Conservation (phyloP, 2,888 invertebrate species). For the Cistogaster globosa region DNA sequence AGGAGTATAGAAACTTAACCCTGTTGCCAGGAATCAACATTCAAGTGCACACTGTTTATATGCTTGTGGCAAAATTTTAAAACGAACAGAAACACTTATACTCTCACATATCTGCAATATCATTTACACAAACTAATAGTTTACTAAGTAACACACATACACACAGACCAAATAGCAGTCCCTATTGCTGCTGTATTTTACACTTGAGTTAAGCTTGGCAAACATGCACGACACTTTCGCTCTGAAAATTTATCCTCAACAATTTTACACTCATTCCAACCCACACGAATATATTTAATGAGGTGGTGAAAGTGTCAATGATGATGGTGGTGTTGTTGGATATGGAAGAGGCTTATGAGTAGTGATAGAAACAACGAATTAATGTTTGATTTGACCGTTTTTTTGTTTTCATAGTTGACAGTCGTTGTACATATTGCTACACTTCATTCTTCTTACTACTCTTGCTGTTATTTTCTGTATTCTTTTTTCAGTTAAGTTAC, state of each 20-base stretch:
- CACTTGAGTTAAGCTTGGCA: conserved; percentile 81
- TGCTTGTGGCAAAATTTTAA: conserved; percentile 27
- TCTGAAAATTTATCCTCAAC: conserved; percentile 30
- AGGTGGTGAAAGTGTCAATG: neutral
- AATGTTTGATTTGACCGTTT: conserved; percentile 46
- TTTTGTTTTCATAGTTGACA: conserved; percentile 24
- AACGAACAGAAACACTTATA: conserved; percentile 10
- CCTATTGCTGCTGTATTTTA: conserved; percentile 70
- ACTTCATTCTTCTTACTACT: neutral
- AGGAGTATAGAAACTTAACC: neutral
- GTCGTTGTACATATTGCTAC: conserved; percentile 3
- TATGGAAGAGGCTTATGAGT: neutral
- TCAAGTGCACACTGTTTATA: conserved; percentile 8
- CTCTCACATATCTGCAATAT: neutral
- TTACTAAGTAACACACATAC: neutral
- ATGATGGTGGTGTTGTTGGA: neutral
- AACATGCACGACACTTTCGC: conserved; percentile 77
- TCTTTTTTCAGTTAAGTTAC: conserved; percentile 29
- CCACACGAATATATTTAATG: neutral
- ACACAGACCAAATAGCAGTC: conserved; percentile 8
- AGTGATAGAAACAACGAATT: conserved; percentile 5
- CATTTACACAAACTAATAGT: neutral
- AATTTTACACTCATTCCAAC: conserved; percentile 9
- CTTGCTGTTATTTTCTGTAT: neutral
- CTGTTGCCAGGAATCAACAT: conserved; percentile 24